Conservation (phyloP, 1,140 invertebrate genomes). For the Phenacoccus solenopsis region DNA sequence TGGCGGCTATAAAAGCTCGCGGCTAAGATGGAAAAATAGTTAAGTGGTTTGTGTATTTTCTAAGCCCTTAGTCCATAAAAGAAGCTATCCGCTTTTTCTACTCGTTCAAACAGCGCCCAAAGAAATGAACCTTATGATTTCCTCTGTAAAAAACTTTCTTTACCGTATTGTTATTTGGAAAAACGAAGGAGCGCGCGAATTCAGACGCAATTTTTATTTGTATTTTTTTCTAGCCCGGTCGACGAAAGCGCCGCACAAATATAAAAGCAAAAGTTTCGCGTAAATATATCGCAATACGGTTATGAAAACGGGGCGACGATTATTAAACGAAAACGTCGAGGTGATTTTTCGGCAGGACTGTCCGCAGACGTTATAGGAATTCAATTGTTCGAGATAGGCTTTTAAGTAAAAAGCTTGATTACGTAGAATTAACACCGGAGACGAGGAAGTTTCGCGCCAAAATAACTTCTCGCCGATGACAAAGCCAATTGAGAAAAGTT, state of each 20-base stretch:
- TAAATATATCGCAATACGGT: background rate
- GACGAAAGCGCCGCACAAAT: too few species aligned
- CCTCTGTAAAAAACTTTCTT: background rate
- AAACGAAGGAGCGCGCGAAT: background rate
- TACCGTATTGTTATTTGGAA: background rate
- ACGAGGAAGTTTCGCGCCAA: background rate
- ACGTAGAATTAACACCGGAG: background rate
- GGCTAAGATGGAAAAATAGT: background rate
- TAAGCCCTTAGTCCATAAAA: background rate
- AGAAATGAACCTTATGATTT: slow-evolving; percentile 3
- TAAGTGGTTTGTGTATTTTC: background rate
- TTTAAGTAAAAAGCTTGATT: background rate
- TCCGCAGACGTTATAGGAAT: background rate
- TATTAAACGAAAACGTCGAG: too few species aligned
- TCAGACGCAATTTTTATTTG: background rate
- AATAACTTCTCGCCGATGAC: background rate
- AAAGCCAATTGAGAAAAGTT: background rate
- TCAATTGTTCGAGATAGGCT: background rate
- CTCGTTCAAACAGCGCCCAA: background rate
- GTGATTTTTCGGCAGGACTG: too few species aligned
- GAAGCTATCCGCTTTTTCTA: background rate
- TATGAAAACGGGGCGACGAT: background rate
- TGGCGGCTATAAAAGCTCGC: background rate
- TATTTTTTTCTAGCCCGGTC: too few species aligned
- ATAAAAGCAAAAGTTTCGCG: background rate